phyloP scores from a whole-genome alignment of 2,888 invertebrate genomes.

The Sturmia bella region DNA sequence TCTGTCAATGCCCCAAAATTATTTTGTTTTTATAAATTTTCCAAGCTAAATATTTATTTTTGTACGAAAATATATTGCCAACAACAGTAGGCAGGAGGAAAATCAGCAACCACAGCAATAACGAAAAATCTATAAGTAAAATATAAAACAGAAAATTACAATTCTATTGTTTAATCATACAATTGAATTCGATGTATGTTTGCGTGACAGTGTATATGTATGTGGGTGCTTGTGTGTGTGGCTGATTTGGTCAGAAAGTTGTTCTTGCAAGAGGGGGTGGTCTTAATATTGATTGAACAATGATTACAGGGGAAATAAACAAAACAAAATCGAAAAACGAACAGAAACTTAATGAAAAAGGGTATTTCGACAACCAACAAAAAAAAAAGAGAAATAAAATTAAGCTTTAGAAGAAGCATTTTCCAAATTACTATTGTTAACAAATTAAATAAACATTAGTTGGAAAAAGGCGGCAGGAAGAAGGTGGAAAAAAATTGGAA shows the following conservation, averaged over 20 bases:
- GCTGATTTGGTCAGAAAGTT: conserved; percentile 7
- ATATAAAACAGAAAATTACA: conserved; percentile 58
- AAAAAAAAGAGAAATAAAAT: neutral
- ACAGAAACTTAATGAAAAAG: conserved; percentile 37
- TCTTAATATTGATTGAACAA: conserved; percentile 59
- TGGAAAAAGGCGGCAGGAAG: neutral
- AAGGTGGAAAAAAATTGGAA: neutral
- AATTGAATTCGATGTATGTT: conserved; percentile 62
- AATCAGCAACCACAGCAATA: conserved; percentile 17
- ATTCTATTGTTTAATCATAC: conserved; percentile 65
- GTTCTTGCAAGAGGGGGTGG: conserved; percentile 37
- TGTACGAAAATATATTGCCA: conserved; percentile 32
- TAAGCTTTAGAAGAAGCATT: conserved; percentile 22
- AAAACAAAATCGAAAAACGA: conserved; percentile 23
- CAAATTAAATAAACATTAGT: conserved; percentile 55
- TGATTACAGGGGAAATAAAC: conserved; percentile 59
- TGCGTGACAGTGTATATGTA: too few relatives aligned
- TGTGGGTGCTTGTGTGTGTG: neutral
- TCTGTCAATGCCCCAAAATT: conserved; percentile 75
- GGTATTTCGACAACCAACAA: conserved; percentile 14
- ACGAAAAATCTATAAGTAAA: conserved; percentile 26
- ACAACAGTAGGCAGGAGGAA: conserved; percentile 13
- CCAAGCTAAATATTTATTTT: conserved; percentile 12
- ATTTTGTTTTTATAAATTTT: conserved; percentile 35
- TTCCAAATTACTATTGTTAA: conserved; percentile 44